Conservation (phyloP, 2,113 vertebrate genomes). For the Cyanoderma ruficeps region DNA sequence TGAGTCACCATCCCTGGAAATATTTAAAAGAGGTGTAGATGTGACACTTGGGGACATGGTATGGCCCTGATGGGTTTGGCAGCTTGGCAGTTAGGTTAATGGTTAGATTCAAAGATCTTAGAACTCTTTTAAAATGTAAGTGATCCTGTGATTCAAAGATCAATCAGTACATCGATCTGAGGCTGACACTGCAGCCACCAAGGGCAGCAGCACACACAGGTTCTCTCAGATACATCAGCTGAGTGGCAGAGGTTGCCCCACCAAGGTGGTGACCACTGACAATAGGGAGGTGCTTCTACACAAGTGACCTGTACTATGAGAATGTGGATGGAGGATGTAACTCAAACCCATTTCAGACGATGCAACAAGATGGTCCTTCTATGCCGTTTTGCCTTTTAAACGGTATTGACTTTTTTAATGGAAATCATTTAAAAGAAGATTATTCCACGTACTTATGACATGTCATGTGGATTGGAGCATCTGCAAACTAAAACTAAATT, state of each 20-base stretch:
- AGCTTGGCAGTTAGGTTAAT: background rate
- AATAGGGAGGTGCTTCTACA: background rate
- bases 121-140: background rate
- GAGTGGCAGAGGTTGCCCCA: background rate
- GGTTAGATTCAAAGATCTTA: background rate
- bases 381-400: background rate
- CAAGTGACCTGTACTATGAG: background rate
- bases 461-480: background rate
- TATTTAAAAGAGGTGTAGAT: background rate
- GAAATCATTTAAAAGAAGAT: background rate
- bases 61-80: background rate
- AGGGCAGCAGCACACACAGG: background rate
- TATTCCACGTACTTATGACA: background rate
- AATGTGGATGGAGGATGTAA: background rate
- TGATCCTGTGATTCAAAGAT: background rate
- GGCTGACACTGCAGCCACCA: background rate
- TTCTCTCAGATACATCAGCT: background rate
- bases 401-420: background rate
- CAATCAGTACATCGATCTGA: accelerated
- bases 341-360: background rate
- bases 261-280: background rate
- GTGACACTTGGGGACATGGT: background rate
- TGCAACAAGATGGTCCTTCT: background rate
- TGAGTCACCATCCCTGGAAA: background rate
- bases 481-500: background rate